Percentiles rank a stretch among this genome's conserved stretches.
phyloP scores from a whole-genome alignment of 2,888 invertebrate species.

The Pycnomerus fuliginosus region DNA sequence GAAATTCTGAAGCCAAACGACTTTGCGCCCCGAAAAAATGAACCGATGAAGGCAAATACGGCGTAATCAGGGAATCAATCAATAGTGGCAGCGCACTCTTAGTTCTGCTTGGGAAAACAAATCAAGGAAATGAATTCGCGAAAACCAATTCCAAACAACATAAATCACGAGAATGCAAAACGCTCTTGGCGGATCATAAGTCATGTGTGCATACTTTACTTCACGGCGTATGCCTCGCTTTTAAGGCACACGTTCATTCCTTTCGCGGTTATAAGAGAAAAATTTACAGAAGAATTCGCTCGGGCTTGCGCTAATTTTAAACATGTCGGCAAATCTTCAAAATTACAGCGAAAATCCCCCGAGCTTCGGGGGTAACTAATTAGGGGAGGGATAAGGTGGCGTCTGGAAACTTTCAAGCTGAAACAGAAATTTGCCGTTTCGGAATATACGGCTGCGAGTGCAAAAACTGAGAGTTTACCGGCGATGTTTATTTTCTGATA shows the following conservation, averaged over 20 bases:
- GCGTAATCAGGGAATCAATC: constrained; percentile 42
- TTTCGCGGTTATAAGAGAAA: constrained; percentile 12
- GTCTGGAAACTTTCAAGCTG: too few species aligned
- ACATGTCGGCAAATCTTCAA: too few species aligned
- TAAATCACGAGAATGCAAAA: constrained; percentile 50
- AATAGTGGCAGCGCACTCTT: constrained; percentile 38
- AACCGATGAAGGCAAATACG: constrained; percentile 36
- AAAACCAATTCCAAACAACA: constrained; percentile 51
- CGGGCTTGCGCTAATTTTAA: constrained; percentile 17
- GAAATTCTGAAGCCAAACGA: too few species aligned
- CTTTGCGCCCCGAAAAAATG: too few species aligned
- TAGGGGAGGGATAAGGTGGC: too few species aligned
- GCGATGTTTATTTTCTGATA: too few species aligned
- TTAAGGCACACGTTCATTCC: constrained; percentile 18
- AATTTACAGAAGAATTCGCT: constrained; percentile 19
- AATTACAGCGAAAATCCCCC: too few species aligned
- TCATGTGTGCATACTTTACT: constrained; percentile 44
- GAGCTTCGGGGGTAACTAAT: too few species aligned
- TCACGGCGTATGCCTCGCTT: too few species aligned
- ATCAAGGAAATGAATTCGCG: constrained; percentile 47
- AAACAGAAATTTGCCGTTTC: too few species aligned
- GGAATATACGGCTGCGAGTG: too few species aligned
- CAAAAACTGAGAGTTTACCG: too few species aligned
- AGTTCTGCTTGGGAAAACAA: constrained; percentile 38
- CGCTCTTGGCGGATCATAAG: constrained; percentile 48